Base-by-base conservation (phyloP, 2,113 vertebrate species). In the Xiphophorus couchianus region DNA sequence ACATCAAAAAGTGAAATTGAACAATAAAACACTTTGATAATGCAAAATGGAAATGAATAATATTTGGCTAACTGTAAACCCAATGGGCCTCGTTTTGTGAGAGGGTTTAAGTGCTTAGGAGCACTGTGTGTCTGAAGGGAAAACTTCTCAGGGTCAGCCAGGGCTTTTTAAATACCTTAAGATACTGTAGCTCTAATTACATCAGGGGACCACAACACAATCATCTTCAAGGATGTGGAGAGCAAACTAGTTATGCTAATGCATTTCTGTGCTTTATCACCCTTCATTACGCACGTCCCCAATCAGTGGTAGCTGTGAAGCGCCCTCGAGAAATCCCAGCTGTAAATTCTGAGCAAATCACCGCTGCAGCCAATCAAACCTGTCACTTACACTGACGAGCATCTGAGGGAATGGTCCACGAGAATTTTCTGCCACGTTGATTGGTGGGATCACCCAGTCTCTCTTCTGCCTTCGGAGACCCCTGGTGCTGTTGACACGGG, bases 361-460 rank as follows among this genome's bases (percentile, higher is more conserved):
- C 69, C 13, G 15, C 76, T 63, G 65, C 61, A 15, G 51, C 54
- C 30, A 71, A 76, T 86, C 33, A 77, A 30, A 79, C 35, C 60
- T 71, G 77, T 78, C 73, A 96, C 97, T 98, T 85, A 99, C 98
- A 88, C 96, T 93, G 84, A 99, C 97, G 54, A 99, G 96, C 95
- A 97, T 97, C 94, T 98, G 96, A 0, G 98, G 98, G 86, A 99
- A 99, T 14, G 98, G 98, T 30, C 98, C 98, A 12, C 97, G 87
- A 0, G 97, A 99, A 75, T 99, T 99, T 42, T 99, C 98, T 0
- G 97, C 97, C 80, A 98, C 98, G 3, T 99, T 99, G 95, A 99
- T 96, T 3, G 98, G 97, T 0, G 98, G 98, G 86, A 99, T 99
- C 90, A 99, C 98, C 98, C 98, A 99, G 93, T 98, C 97, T 39